Base-by-base conservation (phyloP, 2,888 invertebrate genomes). In the Pteria penguin region DNA sequence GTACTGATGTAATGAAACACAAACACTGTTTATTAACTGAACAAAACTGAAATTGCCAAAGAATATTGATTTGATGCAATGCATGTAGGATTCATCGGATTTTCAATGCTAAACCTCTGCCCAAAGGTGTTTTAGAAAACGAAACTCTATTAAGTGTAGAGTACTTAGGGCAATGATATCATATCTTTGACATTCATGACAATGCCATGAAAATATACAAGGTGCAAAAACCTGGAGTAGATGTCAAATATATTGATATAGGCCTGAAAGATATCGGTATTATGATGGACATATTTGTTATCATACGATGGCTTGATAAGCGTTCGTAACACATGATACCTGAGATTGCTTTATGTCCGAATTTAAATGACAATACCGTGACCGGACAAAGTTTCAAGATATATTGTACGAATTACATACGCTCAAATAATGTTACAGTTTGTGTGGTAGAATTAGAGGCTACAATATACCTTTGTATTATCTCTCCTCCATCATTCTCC, bases 201-300 rank as follows among this genome's bases (percentile, higher is more conserved):
- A n/a, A n/a, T n/a, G n/a, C n/a, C n/a, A n/a, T n/a, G n/a, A n/a
- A 36, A 5, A 36, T 11, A 36, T 36, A 36, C 45, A 5, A 11
- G 14, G 45, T 11, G 45, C 45, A 36, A 36, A 11, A 36, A 36
- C 5, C 5, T 36, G 5, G 5, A 36, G 14, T 14, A 36, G 45
- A 36, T 36, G 45, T 36, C 45, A 36, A 11, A 36, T 36, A 11
- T 36, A 36, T 36, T 14, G 45, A 36, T 36, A 11, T 36, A 36
- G 18, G 27, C 3, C 4, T 60, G 11, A 11, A 5, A 24, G 24
- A 14, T 18, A 27, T 60, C 4, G 4, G 18, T 26, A 27, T 2
- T 24, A 24, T 60, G 27, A 60, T 60, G 26, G 60, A 4, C 60
- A 60, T 60, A 60, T 60, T 24, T 60, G 24, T 60, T 60, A 60